Evolutionary conservation across 1,140 invertebrate species (phyloP), one percentile per base, ranked within the genome.

Genomic region (Brachionus rubens): DNA sequence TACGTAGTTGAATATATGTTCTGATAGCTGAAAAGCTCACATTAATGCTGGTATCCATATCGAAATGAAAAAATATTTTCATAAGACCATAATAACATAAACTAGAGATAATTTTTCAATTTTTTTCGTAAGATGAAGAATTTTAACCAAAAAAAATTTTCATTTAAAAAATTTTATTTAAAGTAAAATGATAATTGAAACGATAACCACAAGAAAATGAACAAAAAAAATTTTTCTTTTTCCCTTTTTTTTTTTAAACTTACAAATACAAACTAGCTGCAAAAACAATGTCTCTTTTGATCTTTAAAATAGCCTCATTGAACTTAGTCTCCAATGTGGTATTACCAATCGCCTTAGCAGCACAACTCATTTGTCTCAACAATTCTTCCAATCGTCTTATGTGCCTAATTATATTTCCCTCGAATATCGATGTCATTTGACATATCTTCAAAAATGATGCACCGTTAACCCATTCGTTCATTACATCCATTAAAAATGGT

Each of bases 381-480:
- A 98, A 88, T 86, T 99, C 96, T 85, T 99, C 97, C 43, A 99
- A 85, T 30, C 96, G 88, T 78, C 96, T 88, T 91, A 99, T 95
- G 81, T 92, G 94, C 21, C 97, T 88, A 82, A 99, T 99, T 79
- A 99, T 43, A 59, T 79, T 82, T 91, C 92, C 96, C 90, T 99
- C 96, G 87, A 97, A 99, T 70, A 98, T 92, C 80, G 98, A 93
- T 0, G 95, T 98, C 91, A 96, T 96, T 86, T 93, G 91, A 86
- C 93, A 96, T 77, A 99, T 89, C 81, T 94, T 88, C 77, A 90
- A 86, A 84, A 99, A 99, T n/a, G 88, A 88, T 16, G 91, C 89
- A 21, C 96, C 96, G 80, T 94, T 94, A 80, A 92, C 92, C 97
- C 96, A 99, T 0, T 91, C 89, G 82, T 92, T 89, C 19, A 98